phyloP scores from a whole-genome alignment of 2,113 vertebrate species.

The Elanoides forficatus region DNA sequence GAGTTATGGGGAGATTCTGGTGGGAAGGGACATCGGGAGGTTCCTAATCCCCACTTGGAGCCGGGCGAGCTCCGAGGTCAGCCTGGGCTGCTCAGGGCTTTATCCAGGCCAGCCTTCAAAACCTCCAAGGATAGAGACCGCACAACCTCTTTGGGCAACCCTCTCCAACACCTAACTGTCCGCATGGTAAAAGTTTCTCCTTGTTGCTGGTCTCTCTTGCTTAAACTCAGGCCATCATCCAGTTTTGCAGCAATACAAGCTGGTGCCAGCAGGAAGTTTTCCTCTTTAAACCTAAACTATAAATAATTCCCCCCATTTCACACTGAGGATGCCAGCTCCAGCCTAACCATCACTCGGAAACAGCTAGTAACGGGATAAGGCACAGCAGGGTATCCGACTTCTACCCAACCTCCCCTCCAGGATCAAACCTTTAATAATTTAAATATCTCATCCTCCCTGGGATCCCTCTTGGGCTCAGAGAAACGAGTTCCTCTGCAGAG shows the following conservation, averaged over 20 bases:
- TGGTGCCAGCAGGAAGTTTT: neutral
- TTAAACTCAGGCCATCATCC: neutral
- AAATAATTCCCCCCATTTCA: neutral
- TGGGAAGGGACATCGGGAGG: neutral
- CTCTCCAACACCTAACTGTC: accelerated
- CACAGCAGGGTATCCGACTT: too few species aligned
- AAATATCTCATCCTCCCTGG: neutral
- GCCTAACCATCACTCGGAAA: neutral
- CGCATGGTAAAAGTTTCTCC: neutral
- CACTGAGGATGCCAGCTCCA: neutral
- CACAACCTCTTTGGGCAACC: too few species aligned
- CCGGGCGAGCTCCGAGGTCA: neutral
- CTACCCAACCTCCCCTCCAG: neutral
- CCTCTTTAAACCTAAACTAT: neutral
- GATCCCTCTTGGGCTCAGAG: neutral
- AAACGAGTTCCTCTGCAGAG: neutral
- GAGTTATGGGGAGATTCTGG: neutral
- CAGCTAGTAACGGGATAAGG: too few species aligned
- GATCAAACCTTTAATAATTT: neutral
- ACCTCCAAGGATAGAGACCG: neutral
- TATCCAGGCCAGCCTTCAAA: too few species aligned
- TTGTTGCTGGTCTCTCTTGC: neutral
- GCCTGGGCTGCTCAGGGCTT: neutral
- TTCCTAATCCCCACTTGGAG: neutral
- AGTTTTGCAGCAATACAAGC: neutral